These are phyloP conservation scores for Lasioglossum pauxillum DNA, from an alignment of 2,888 invertebrate species.

Conservation along the genomic window DNA sequence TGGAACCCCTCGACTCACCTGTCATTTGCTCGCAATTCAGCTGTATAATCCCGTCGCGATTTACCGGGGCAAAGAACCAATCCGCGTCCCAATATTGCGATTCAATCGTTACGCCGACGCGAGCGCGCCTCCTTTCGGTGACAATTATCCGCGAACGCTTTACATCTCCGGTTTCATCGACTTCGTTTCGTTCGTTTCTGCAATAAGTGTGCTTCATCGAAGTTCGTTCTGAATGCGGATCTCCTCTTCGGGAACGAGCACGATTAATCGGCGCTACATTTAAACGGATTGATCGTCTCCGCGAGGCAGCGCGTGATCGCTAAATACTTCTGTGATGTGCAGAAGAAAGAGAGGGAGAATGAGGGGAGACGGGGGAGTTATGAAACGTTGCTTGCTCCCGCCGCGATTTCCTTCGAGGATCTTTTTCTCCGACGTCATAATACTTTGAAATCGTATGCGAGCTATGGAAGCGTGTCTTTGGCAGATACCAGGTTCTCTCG, in stretches of 20 bases:
- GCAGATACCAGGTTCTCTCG: background rate
- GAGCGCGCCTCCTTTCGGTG: conserved; percentile 26
- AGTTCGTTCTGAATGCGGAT: conserved; percentile 39
- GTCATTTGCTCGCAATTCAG: conserved; percentile 21
- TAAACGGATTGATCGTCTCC: conserved; percentile 48
- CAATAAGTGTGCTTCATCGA: conserved; percentile 52
- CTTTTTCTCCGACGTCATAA: background rate
- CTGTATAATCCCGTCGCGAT: conserved; percentile 27
- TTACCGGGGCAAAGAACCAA: conserved; percentile 30
- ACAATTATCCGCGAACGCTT: conserved; percentile 55
- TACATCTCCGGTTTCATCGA: conserved; percentile 43
- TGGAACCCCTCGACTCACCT: background rate
- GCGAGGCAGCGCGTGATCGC: background rate
- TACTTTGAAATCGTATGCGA: conserved; percentile 4
- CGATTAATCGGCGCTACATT: conserved; percentile 53
- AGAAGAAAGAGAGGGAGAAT: background rate
- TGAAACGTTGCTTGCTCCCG: background rate
- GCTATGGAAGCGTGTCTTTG: background rate
- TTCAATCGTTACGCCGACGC: background rate
- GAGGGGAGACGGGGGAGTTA: background rate
- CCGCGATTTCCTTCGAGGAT: background rate
- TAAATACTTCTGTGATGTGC: background rate
- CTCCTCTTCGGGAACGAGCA: conserved; percentile 36
- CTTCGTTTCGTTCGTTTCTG: conserved; percentile 43
- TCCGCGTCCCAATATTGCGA: background rate